Evolutionary conservation across 2,888 invertebrate species (phyloP), one percentile per base, ranked within the genome.

Genomic region (Cyaniris semiargus): DNA sequence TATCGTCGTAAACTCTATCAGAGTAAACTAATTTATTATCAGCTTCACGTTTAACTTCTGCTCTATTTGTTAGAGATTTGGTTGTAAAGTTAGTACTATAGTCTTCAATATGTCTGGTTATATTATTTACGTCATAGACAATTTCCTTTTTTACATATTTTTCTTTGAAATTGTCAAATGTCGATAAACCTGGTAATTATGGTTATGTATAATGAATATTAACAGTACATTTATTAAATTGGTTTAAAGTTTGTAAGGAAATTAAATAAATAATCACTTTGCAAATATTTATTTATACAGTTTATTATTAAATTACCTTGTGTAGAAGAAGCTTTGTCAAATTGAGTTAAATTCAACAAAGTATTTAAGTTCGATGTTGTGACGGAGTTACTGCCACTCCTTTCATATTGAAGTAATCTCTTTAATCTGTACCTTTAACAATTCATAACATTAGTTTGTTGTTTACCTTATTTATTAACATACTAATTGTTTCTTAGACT

Each of bases 1-100:
- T 90, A 23, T 81, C 80, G 44, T 93, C 92, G 53, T 93, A 93
- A 0, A 93, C 82, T 76, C 92, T 90, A 38, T 90, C 89, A 93
- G 93, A 93, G 78, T 89, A 89, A 77, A 90, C 86, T 0, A 89
- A 78, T 80, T 89, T 88, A 21, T 83, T 86, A 0, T 83, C 84
- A 0, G 82, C 15, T 77, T 86, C 86, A 66, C 93, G 84, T 83
- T 93, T 93, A 0, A 88, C 87, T 44, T 88, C 76, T 0, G 84
- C 84, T 79, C 84, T 86, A 10, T 83, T 66, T 6, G 15, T 66
- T 8, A 66, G 66, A 18, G 15, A 60, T 60, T 23, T 66, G 31
- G 66, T 66, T 27, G 66, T 66, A 66, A 13, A 23, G 23, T 23
- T 13, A 66, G 60, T 27, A 10, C 21, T 13, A 23, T 60, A 10